phyloP scores from a whole-genome alignment of 2,797 vertebrate species.

The Labeo calbasu region DNA sequence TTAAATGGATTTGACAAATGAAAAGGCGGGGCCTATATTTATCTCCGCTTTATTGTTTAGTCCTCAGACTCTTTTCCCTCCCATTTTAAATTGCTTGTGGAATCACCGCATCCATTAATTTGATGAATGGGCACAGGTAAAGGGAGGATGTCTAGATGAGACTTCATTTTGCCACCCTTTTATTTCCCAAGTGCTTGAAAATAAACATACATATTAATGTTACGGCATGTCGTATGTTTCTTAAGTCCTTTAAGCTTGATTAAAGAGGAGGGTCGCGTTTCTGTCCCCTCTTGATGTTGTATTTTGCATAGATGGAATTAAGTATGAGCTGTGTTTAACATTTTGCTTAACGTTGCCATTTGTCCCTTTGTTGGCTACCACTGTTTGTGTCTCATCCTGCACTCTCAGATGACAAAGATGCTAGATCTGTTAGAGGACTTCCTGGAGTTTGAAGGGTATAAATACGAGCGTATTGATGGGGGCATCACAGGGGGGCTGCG shows the following conservation, averaged over 20 bases:
- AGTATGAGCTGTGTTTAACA: not conserved
- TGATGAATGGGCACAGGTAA: slow-evolving; percentile 40
- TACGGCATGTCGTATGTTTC: not conserved
- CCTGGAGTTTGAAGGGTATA: slow-evolving; percentile 95
- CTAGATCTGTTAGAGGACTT: slow-evolving; percentile 97
- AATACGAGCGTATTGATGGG: slow-evolving; percentile 95
- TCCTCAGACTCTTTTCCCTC: slow-evolving; percentile 41
- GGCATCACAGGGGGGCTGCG: slow-evolving; percentile 93
- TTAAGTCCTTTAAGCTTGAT: slow-evolving; percentile 10
- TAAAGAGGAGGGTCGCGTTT: not conserved
- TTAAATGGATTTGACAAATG: slow-evolving; percentile 53
- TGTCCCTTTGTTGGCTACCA: not conserved
- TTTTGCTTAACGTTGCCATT: not conserved
- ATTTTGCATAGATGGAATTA: slow-evolving; percentile 7
- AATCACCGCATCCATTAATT: slow-evolving; percentile 45
- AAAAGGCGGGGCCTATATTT: slow-evolving; percentile 54
- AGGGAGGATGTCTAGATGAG: slow-evolving; percentile 37
- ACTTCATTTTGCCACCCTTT: slow-evolving; percentile 48
- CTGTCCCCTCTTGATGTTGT: not conserved
- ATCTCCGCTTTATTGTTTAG: slow-evolving; percentile 54
- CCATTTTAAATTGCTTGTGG: slow-evolving; percentile 43
- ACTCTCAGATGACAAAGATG: slow-evolving; percentile 97
- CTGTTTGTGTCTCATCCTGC: not conserved
- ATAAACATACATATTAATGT: slow-evolving; percentile 52
- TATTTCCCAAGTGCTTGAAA: slow-evolving; percentile 31